Evolutionary conservation across 2,113 vertebrate genomes (phyloP).

Genomic region (Brienomyrus longianalis): DNA sequence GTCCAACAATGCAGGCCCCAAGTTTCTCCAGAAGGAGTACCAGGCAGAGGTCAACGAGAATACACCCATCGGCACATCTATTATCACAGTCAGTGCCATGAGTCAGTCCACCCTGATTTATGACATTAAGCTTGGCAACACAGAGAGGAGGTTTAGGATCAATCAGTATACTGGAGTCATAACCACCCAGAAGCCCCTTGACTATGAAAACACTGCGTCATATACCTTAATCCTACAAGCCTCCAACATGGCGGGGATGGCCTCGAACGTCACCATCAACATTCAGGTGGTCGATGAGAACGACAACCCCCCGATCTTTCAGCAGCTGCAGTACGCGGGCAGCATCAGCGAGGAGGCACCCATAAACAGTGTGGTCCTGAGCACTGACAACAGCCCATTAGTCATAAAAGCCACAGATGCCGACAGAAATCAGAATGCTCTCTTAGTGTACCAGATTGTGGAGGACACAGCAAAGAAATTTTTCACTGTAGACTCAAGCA

Average conservation of each 20-base stretch:
- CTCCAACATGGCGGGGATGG: constrained; percentile 93
- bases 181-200: constrained; percentile 73
- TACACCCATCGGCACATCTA: constrained; percentile 75
- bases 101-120: constrained; percentile 88
- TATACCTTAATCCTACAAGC: constrained; percentile 80
- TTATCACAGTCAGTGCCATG: constrained; percentile 77
- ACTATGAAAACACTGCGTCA: constrained; percentile 71
- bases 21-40: constrained; percentile 83
- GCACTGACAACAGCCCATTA: constrained; percentile 66
- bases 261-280: constrained; percentile 76
- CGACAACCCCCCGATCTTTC: constrained; percentile 84
- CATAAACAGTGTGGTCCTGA: constrained; percentile 80
- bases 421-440: constrained; percentile 85
- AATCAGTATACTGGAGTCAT: constrained; percentile 94
- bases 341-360: constrained; percentile 87
- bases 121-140: constrained; percentile 80
- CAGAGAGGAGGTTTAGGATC: constrained; percentile 70
- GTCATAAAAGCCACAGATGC: constrained; percentile 85
- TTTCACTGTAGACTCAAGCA: constrained; percentile 89
- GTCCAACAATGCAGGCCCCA: constrained; percentile 86
- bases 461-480: constrained; percentile 87
- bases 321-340: constrained; percentile 74
- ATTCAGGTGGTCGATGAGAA: constrained; percentile 88
- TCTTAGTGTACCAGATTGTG: constrained; percentile 89
- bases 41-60: constrained; percentile 85